A percentile compares a stretch with the other conserved stretches of the same genome.
These are phyloP conservation scores for Macrochelys suwanniensis DNA, from an alignment of 2,797 vertebrate genomes.

Conservation along the genomic window DNA sequence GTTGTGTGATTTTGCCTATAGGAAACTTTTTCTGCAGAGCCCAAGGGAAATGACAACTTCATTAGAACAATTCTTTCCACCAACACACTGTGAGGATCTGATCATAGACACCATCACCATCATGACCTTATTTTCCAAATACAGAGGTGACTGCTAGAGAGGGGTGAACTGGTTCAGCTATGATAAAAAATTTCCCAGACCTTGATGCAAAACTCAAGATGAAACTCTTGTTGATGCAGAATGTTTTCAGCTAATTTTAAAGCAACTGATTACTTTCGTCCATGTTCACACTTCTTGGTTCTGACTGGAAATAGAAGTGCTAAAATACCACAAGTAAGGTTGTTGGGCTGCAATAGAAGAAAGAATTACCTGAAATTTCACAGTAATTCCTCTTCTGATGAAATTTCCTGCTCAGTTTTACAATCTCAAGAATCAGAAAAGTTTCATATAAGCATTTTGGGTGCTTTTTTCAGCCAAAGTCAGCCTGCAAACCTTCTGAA, in stretches of 20 bases:
- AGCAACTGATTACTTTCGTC: not conserved
- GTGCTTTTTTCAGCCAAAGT: not conserved
- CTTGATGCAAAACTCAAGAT: not conserved
- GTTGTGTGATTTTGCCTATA: not conserved
- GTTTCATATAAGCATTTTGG: not conserved
- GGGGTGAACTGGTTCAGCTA: not conserved
- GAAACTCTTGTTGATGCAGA: not conserved
- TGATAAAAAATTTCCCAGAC: not conserved
- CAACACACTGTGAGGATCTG: not conserved
- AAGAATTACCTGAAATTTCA: not conserved
- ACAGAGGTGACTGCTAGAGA: not conserved
- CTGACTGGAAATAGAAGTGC: not conserved
- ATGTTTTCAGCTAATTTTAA: not conserved
- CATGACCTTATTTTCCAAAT: not conserved
- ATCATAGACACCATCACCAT: not conserved
- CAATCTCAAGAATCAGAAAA: conserved; percentile 8
- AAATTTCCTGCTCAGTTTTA: not conserved
- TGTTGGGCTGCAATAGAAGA: not conserved
- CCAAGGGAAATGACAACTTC: not conserved
- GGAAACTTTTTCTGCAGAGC: not conserved
- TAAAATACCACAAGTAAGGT: not conserved
- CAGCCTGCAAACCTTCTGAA: not conserved
- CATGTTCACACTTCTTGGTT: not conserved
- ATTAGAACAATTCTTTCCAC: not conserved
- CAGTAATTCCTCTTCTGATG: not conserved